Percentiles rank a stretch among this genome's conserved stretches.
Conservation (phyloP, 2,797 vertebrate species). For the Tiaroga cobitis region DNA sequence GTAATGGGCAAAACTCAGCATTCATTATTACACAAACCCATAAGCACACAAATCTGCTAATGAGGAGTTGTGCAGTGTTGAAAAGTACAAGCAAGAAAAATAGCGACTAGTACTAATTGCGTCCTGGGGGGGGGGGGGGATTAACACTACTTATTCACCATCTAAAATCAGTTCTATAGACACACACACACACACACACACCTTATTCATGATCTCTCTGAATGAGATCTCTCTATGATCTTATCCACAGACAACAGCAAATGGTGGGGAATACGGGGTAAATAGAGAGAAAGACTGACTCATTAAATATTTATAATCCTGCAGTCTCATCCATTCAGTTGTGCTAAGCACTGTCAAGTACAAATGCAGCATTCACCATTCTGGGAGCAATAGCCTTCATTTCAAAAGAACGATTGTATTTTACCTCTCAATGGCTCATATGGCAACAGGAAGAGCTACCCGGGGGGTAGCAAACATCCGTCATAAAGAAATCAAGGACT, state of each 20-base stretch:
- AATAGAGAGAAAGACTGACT: constrained; percentile 1
- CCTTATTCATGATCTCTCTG: too few relatives aligned
- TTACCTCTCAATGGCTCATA: constrained; percentile 20
- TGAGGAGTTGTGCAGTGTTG: not conserved
- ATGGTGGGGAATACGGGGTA: not conserved
- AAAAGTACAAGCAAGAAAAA: not conserved
- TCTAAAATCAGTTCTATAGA: not conserved
- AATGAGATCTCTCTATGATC: not conserved
- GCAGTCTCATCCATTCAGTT: constrained; percentile 54
- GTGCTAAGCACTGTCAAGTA: constrained; percentile 24
- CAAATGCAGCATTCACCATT: not conserved
- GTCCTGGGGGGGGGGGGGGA: too few relatives aligned
- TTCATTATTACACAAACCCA: not conserved
- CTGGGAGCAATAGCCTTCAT: not conserved
- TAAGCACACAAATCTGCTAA: not conserved
- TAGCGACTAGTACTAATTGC: not conserved
- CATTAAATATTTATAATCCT: constrained; percentile 68
- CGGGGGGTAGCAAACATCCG: not conserved
- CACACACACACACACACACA: too few relatives aligned
- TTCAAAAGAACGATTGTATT: constrained; percentile 29
- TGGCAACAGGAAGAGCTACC: constrained; percentile 10
- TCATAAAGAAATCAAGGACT: not conserved
- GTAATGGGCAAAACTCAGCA: not conserved
- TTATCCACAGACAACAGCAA: not conserved
- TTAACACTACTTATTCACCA: not conserved